Evolutionary conservation across 2,888 invertebrate species (phyloP), one percentile per base, ranked within the genome.

Genomic region (Suillia variegata): DNA sequence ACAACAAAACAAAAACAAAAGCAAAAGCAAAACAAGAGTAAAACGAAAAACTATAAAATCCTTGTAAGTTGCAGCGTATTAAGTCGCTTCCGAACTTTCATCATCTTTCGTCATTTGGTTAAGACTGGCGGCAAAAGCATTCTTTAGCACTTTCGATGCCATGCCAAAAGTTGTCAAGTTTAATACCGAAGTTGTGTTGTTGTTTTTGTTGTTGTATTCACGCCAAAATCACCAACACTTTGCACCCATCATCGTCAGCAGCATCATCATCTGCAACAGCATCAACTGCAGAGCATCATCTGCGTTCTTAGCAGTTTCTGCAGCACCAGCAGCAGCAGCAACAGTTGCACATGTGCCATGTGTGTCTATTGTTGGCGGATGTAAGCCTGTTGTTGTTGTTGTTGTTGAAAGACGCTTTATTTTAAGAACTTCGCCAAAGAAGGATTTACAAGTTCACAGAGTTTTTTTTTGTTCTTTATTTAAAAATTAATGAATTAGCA

Each of bases 11-110:
- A n/a, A n/a, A n/a, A n/a, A n/a, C n/a, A n/a, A n/a, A n/a, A n/a
- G n/a, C 10, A 22, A 38, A 3, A 8, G n/a, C n/a, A 20, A 50
- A 59, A 50, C 17, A 59, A 55, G 34, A 45, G 45, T 4, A 45
- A 45, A 54, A 54, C 54, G 50, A 49, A 49, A 22, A n/a, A 56
- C 60, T 53, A 60, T 60, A 60, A 56, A 60, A 60, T 60, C 53
- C 60, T 56, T 60, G 60, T 60, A 60, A 60, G 60, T 60, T 60
- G 33, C 18, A 49, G 56, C 49, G 49, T 49, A 56, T 53, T 60
- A 60, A 60, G 60, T 53, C 56, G 49, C 50, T 51, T 56, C 49
- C 53, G 56, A 60, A 60, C 60, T 60, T 56, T 42, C 38, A 53
- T 56, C 60, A 53, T 53, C 49, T 33, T 12, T 2, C 38, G 34